Base-by-base conservation (phyloP, 2,888 invertebrate genomes). In the Microplitis manilae region DNA sequence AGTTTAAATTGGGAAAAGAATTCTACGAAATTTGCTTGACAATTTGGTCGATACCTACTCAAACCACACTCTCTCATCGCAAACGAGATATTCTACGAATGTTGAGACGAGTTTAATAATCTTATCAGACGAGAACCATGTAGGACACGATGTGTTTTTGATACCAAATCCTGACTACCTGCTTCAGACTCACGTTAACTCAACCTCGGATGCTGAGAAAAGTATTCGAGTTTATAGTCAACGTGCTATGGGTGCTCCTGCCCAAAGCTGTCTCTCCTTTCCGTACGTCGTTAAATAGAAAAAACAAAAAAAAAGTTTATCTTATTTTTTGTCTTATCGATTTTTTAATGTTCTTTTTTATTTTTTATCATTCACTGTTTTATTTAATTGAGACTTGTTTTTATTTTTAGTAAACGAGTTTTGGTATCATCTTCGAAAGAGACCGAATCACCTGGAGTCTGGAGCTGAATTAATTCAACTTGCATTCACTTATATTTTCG, bases 121-220 rank as follows among this genome's bases (percentile, higher is more conserved):
- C 85, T 88, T 88, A 88, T 88, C 88, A 86, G 86, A 80, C 82
- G 80, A 84, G 83, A 81, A 80, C 80, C 88, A 85, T 88, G 88
- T 88, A 84, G 83, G 85, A 88, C 88, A 88, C 87, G 88, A 88
- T 89, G 88, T 88, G 88, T 88, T 88, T 87, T 86, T 87, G 88
- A 88, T 89, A 88, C 82, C 79, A 77, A 76, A 79, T 79, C 59
- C 73, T 69, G 76, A 76, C 86, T 86, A 86, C 86, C 86, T 86
- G 86, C 60, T 62, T 39, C 13, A 50, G 9, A 13, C 13, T 50
- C 13, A 50, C 9, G 50, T 50, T 50, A 50, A 13, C 50, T 50
- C 50, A 62, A 84, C 77, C 74, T 71, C 80, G 61, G 77, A 71
- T 70, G 67, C 62, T n/a, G 30, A 78, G 60, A 79, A 76, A 79